Percentiles rank a stretch among this genome's conserved stretches.
phyloP scores from a whole-genome alignment of 1,140 invertebrate genomes.

The Neoseiulus cucumeris region DNA sequence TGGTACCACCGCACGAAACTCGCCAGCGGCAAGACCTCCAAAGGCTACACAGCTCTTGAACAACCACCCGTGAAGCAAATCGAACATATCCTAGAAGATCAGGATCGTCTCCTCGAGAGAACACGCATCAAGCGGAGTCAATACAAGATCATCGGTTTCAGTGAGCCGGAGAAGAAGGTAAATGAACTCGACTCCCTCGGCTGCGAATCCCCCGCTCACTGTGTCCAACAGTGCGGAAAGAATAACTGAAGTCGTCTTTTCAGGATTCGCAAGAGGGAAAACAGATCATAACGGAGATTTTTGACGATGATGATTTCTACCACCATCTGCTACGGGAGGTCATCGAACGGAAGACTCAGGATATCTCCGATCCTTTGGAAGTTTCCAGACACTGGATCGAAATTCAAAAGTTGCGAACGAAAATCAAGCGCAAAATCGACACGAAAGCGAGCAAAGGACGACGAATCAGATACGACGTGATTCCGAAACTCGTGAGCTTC shows the following conservation, averaged over 20 bases:
- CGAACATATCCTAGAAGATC: conserved; percentile 57
- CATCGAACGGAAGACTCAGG: conserved; percentile 63
- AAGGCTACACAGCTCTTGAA: conserved; percentile 41
- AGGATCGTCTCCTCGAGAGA: conserved; percentile 46
- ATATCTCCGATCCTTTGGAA: conserved; percentile 47
- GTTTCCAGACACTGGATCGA: conserved; percentile 53
- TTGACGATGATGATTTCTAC: conserved; percentile 93
- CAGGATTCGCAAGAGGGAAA: conserved; percentile 24
- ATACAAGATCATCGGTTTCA: conserved; percentile 48
- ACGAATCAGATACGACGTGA: conserved; percentile 66
- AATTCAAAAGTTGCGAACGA: conserved; percentile 66
- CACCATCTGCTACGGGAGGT: conserved; percentile 73
- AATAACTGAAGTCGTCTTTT: too few species aligned
- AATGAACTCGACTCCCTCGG: too few species aligned
- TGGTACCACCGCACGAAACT: conserved; percentile 77
- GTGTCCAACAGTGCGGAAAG: too few species aligned
- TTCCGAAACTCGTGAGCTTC: conserved; percentile 75
- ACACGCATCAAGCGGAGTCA: conserved; percentile 58
- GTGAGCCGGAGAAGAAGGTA: neutral
- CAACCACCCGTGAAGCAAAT: conserved; percentile 64
- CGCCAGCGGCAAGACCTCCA: conserved; percentile 29
- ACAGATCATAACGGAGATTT: conserved; percentile 61
- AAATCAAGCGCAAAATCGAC: conserved; percentile 74
- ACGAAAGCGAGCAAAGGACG: conserved; percentile 77
- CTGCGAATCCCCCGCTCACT: too few species aligned